A percentile compares a stretch with the other conserved stretches of the same genome.
These are phyloP conservation scores for Cryptus viduatorius DNA, from an alignment of 2,888 invertebrate species.

Conservation along the genomic window DNA sequence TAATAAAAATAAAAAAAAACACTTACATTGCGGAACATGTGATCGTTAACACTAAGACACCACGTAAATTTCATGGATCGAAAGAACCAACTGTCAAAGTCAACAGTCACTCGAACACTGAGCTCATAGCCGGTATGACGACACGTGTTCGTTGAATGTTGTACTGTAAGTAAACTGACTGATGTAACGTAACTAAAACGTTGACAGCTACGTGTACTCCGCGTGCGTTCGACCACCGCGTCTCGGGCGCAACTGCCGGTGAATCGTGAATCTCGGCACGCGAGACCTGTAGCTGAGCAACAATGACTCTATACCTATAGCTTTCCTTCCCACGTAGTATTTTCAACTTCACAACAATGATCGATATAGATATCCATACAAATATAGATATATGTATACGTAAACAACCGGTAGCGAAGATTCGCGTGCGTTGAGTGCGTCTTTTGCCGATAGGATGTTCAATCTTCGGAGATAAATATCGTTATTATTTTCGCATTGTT, in stretches of 20 bases:
- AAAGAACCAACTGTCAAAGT: constrained; percentile 9
- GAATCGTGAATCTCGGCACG: background rate
- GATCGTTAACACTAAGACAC: constrained; percentile 1
- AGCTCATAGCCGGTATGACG: constrained; percentile 6
- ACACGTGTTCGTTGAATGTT: constrained; percentile 39
- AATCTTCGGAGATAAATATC: too few relatives aligned
- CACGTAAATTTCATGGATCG: constrained; percentile 42
- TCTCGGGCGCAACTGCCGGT: constrained; percentile 18
- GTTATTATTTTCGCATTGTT: too few relatives aligned
- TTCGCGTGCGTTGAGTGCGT: too few relatives aligned
- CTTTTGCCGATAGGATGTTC: too few relatives aligned
- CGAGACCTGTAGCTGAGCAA: background rate
- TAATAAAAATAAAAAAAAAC: background rate
- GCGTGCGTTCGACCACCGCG: constrained; percentile 10
- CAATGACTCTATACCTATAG: background rate
- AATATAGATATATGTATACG: background rate
- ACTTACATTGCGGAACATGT: constrained; percentile 48
- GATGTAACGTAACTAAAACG: background rate
- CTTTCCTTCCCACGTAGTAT: background rate
- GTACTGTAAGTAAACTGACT: background rate
- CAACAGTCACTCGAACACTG: constrained; percentile 23
- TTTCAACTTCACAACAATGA: background rate
- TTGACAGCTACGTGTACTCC: background rate
- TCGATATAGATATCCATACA: background rate
- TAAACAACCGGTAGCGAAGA: too few relatives aligned